Percentiles rank a stretch among this genome's conserved stretches.
Conservation (phyloP, 1,140 invertebrate genomes). For the Lanistes nyassanus region DNA sequence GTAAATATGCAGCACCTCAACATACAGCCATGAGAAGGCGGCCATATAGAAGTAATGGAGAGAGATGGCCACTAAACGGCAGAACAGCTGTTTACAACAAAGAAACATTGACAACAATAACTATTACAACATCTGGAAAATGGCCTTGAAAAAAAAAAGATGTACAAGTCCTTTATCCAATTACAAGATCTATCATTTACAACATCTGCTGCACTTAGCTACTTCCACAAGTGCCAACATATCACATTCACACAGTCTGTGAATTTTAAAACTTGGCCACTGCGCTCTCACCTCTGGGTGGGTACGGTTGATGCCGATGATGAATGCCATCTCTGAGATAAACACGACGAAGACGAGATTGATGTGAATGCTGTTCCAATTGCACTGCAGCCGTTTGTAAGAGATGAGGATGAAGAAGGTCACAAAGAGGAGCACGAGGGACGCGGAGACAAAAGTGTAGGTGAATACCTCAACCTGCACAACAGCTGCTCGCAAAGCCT, state of each 20-base stretch:
- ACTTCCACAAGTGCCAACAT: too few relatives aligned
- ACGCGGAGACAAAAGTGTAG: slow-evolving; percentile 81
- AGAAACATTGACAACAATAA: neutral
- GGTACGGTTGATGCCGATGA: slow-evolving; percentile 73
- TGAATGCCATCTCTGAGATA: slow-evolving; percentile 84
- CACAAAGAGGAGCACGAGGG: slow-evolving; percentile 77
- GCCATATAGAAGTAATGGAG: slow-evolving; percentile 93
- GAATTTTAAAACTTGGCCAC: neutral
- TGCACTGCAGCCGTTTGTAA: slow-evolving; percentile 83
- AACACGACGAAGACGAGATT: slow-evolving; percentile 91
- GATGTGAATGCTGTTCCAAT: slow-evolving; percentile 94
- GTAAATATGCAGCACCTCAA: slow-evolving; percentile 92
- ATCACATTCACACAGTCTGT: neutral
- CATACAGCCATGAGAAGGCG: slow-evolving; percentile 89
- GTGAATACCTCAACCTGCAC: slow-evolving; percentile 51
- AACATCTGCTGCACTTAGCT: too few relatives aligned
- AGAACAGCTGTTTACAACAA: slow-evolving; percentile 66
- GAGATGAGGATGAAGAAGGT: slow-evolving; percentile 79
- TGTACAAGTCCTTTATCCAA: neutral
- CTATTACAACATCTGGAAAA: neutral
- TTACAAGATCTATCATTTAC: neutral
- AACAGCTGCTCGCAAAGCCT: slow-evolving; percentile 79
- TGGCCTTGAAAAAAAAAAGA: too few relatives aligned
- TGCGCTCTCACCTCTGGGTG: slow-evolving; percentile 64
- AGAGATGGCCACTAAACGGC: slow-evolving; percentile 89